These are phyloP conservation scores for Laupala kohalensis DNA, from an alignment of 1,140 invertebrate species.

Conservation along the genomic window DNA sequence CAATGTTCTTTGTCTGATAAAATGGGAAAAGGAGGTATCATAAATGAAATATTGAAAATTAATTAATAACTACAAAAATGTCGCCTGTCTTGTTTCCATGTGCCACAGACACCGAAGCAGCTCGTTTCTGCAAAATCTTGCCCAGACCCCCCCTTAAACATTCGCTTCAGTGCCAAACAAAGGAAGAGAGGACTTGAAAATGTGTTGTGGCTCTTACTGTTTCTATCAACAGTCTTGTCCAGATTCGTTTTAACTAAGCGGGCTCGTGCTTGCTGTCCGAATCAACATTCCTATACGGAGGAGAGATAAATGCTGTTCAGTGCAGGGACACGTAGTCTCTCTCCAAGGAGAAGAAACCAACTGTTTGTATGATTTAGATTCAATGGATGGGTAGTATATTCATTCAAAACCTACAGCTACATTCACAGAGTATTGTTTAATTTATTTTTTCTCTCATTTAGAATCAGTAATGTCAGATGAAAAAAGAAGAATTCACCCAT, in stretches of 20 bases:
- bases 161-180: neutral
- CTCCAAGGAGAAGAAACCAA: neutral
- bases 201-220: conserved; percentile 2
- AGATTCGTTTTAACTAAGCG: conserved; percentile 7
- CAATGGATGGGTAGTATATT: neutral
- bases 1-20: too few relatives aligned
- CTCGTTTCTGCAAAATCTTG: neutral
- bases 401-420: neutral
- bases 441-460: too few relatives aligned
- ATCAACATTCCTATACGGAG: conserved; percentile 12
- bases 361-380: neutral
- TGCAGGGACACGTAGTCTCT: neutral
- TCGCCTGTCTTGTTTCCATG: neutral
- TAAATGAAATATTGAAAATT: neutral
- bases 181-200: neutral
- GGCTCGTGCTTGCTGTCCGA: conserved; percentile 6
- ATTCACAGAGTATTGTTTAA: neutral
- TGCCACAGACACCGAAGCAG: neutral
- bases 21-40: neutral
- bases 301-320: conserved; percentile 7
- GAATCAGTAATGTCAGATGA: too few relatives aligned
- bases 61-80: neutral
- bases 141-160: neutral
- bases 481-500: too few relatives aligned
- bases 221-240: conserved; percentile 7